Evolutionary conservation across 53 echinoderm and acorn worm genomes (phyloP), one percentile per base, ranked within the genome.

Genomic region (Apostichopus leukothele): DNA sequence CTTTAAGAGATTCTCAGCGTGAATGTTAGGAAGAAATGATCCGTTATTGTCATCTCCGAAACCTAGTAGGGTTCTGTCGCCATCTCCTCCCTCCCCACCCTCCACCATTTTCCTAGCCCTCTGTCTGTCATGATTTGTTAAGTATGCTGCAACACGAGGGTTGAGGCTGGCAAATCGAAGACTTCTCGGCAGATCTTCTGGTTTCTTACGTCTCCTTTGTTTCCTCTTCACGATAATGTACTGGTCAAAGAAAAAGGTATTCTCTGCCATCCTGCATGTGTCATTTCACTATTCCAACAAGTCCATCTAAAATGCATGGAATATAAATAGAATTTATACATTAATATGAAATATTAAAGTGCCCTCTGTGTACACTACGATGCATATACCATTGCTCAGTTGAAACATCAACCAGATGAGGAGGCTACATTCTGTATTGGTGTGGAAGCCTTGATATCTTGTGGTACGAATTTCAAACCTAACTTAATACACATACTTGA

Each of bases 81-180:
- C 87, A 11, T 76, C 90, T 0, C 60, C 85, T 1, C 86, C 90
- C 27, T 94, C 93, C 53, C 90, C 91, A 20, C 53, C 75, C 14
- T 97, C 94, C 3, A 89, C 90, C 39, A 80, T 84, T 57, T 90
- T 91, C 75, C 89, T 92, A 63, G 83, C 90, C 79, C 92, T 94
- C 60, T 94, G 95, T 76, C 95, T 88, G 66, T 97, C 98, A 90
- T 95, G 98, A 75, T 92, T 95, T 22, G 91, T 89, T 50, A 97
- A 93, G 84, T 95, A 97, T 10, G 98, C 98, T 25, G 98, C 98
- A 16, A 97, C 89, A 6, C 93, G 92, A 14, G 98, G 95, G 57
- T 95, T 95, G 68, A 97, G 91, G 84, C 95, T 95, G 88, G 98
- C 98, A 92, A 97, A 97, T 13, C 98, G 94, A 5, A 97, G 88